Conservation (phyloP, 2,888 invertebrate species). For the Synanthedon formicaeformis region DNA sequence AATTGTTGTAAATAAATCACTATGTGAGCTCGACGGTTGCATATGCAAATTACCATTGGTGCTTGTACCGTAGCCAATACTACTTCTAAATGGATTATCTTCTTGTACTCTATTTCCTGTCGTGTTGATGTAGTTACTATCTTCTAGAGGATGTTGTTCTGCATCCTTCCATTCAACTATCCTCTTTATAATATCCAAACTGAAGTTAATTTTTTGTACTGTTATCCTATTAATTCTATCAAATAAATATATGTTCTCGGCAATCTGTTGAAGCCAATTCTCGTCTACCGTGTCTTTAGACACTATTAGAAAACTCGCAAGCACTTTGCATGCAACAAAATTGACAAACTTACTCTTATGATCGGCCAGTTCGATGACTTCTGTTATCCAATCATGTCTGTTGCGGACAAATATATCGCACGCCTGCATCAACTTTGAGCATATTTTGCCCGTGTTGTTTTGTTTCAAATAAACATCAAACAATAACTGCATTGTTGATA, state of each 20-base stretch:
- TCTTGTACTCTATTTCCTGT: slow-evolving; percentile 49
- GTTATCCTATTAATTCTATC: slow-evolving; percentile 75
- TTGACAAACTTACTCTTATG: slow-evolving; percentile 84
- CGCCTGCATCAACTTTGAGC: slow-evolving; percentile 82
- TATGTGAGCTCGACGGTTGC: slow-evolving; percentile 38
- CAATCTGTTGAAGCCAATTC: slow-evolving; percentile 82
- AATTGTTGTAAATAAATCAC: slow-evolving; percentile 17
- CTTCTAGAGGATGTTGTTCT: slow-evolving; percentile 83
- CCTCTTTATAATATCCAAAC: slow-evolving; percentile 85
- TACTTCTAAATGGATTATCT: slow-evolving; percentile 56
- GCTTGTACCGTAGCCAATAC: slow-evolving; percentile 34
- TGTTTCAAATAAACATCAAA: slow-evolving; percentile 89
- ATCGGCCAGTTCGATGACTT: slow-evolving; percentile 83
- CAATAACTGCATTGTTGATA: slow-evolving; percentile 85
- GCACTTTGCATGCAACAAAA: slow-evolving; percentile 82
- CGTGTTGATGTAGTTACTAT: slow-evolving; percentile 63
- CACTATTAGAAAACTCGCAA: slow-evolving; percentile 86
- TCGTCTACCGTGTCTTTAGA: slow-evolving; percentile 85
- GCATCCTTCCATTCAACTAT: slow-evolving; percentile 91
- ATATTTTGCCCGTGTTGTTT: slow-evolving; percentile 84
- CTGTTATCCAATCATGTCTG: slow-evolving; percentile 86
- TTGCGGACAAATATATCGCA: slow-evolving; percentile 84
- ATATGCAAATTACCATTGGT: slow-evolving; percentile 20
- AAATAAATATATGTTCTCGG: slow-evolving; percentile 77
- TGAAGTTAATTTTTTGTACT: slow-evolving; percentile 84